Evolutionary conservation across 2,113 vertebrate genomes (phyloP).

Genomic region (Prietella phreatophila): DNA sequence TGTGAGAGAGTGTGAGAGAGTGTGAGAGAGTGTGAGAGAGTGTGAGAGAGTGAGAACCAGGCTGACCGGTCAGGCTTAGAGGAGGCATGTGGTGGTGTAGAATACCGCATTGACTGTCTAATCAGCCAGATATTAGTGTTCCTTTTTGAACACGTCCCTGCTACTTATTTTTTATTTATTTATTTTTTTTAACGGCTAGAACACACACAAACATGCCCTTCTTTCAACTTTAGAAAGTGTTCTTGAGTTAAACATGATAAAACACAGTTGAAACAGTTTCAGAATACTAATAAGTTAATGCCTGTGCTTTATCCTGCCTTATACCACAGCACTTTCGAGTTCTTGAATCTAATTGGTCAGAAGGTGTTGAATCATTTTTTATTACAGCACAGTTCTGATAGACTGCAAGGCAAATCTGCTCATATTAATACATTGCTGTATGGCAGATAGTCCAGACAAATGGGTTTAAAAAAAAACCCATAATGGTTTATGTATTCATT

Average conservation of each 20-base stretch:
- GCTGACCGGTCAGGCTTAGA: neutral
- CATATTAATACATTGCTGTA: neutral
- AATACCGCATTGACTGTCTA: constrained; percentile 43
- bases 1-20: too few relatives aligned
- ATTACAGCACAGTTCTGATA: neutral
- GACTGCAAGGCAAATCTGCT: neutral
- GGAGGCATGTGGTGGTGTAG: constrained; percentile 17
- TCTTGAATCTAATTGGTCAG: neutral
- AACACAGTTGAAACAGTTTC: neutral
- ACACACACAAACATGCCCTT: constrained; percentile 4
- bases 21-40: too few relatives aligned
- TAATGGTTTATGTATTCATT: neutral
- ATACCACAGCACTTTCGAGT: neutral
- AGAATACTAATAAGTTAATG: neutral
- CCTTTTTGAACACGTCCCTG: neutral
- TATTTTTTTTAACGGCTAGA: neutral
- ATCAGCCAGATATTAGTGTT: constrained; percentile 30
- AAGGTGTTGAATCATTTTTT: neutral
- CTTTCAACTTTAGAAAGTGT: neutral
- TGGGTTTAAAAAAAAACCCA: neutral
- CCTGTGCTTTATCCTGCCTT: neutral
- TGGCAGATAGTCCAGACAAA: neutral
- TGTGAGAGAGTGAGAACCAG: neutral
- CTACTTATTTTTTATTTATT: neutral
- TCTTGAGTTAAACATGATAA: neutral